Base-by-base conservation (phyloP, 1,140 invertebrate genomes). In the Agrilus planipennis region DNA sequence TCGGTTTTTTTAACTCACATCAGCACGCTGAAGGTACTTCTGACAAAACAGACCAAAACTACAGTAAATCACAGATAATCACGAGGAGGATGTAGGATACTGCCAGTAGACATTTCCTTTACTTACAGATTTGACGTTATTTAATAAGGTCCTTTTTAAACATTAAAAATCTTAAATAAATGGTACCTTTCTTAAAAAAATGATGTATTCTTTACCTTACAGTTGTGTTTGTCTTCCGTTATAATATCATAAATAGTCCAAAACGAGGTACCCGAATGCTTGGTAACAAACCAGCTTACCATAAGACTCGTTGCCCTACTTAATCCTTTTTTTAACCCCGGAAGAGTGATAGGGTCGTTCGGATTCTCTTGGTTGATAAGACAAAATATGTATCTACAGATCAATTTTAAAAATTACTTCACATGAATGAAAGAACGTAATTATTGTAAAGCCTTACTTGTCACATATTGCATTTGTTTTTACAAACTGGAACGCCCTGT, bases 401-500 rank as follows among this genome's bases (percentile, higher is more conserved):
- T 27, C 12, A 9, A 12, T 27, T 7, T 25, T 7, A 5, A 25
- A 11, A 11, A 25, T 7, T 11, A 25, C 5, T 25, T 25, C n/a
- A 25, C 22, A 25, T 5, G 22, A 6, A 25, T 25, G n/a, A 25
- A 25, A 11, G 22, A 25, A 6, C n/a, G 15, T 20, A 7, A 6
- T 9, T 19, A 35, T 25, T 11, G 39, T 41, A 21, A 14, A 23
- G 44, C 35, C 41, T 49, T 46, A 58, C 57, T 70, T 72, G 45
- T 81, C 79, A 60, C 84, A 88, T 31, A 76, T 69, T 15, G 80
- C 79, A 21, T 70, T 64, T 44, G 74, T 72, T 5, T 70, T 64
- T 2, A 76, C 73, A 67, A 79, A 85, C 51, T 77, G 71, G 56
- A 84, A 85, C 4, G 81, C 83, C 37, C 83, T 60, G 58, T 81